These are phyloP conservation scores for Prionailurus viverrinus DNA, from an alignment of 2,113 vertebrate species.

Conservation along the genomic window DNA sequence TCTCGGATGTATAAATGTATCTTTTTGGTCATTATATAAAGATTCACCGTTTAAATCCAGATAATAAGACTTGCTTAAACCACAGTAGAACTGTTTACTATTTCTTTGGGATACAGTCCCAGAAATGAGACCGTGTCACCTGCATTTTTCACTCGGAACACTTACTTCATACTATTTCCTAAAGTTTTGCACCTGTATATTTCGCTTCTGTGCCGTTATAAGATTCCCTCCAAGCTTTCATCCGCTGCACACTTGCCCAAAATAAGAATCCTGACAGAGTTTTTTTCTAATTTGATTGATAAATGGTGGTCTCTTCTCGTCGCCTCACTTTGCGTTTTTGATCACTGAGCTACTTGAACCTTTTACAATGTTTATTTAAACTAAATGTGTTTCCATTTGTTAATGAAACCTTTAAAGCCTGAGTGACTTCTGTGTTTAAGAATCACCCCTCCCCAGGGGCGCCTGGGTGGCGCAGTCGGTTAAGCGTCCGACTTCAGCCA, in stretches of 20 bases:
- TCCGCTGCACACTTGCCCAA: background rate
- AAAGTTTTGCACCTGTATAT: background rate
- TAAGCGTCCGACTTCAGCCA: no score
- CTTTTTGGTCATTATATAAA: background rate
- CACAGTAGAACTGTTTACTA: background rate
- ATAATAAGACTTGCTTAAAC: background rate
- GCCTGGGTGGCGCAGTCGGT: no score
- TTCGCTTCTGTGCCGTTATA: background rate
- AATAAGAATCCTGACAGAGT: background rate
- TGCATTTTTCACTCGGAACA: background rate
- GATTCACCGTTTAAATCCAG: slow-evolving; percentile 3
- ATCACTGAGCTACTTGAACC: background rate
- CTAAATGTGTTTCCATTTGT: background rate
- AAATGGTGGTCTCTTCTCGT: background rate
- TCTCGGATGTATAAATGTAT: background rate
- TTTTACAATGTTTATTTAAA: slow-evolving; percentile 1
- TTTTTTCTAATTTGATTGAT: background rate
- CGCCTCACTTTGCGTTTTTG: background rate
- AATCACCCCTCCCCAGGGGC: background rate
- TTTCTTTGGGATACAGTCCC: background rate
- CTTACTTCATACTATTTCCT: background rate
- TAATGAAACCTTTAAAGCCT: slow-evolving; percentile 1
- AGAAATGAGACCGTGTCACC: background rate
- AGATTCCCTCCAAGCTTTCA: background rate
- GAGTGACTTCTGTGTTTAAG: background rate